Percentiles rank a stretch among this genome's conserved stretches.
Conservation (phyloP, 2,113 vertebrate genomes). For the Circaetus gallicus region DNA sequence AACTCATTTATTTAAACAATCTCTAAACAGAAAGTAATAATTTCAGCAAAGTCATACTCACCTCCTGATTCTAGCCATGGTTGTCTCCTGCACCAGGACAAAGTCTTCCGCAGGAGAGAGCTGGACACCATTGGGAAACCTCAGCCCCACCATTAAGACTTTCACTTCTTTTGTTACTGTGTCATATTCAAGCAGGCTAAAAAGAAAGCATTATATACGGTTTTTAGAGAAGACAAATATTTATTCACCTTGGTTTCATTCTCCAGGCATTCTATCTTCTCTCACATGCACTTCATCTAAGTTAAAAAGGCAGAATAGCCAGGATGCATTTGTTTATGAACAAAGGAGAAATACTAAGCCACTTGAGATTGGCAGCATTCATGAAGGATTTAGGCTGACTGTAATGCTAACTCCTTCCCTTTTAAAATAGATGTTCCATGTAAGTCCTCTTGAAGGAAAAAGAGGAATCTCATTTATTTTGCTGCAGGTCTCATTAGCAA, state of each 20-base stretch:
- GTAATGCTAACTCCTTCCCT: background rate
- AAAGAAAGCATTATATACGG: background rate
- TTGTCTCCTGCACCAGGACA: slow-evolving; percentile 91
- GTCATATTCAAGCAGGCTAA: slow-evolving; percentile 90
- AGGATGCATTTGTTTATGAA: background rate
- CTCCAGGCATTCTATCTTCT: background rate
- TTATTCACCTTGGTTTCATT: background rate
- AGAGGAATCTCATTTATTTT: background rate
- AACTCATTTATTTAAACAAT: background rate
- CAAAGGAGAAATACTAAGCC: background rate
- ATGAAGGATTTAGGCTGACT: background rate
- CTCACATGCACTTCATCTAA: background rate
- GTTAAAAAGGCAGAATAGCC: background rate
- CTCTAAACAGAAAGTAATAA: background rate
- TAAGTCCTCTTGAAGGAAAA: background rate
- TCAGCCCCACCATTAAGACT: slow-evolving; percentile 89
- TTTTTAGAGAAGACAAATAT: background rate
- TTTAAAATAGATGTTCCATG: background rate
- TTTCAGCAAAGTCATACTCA: background rate
- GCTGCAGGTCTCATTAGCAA: background rate
- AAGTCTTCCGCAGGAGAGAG: slow-evolving; percentile 92
- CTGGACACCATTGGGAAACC: slow-evolving; percentile 94
- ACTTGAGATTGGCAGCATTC: background rate
- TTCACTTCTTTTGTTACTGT: slow-evolving; percentile 82
- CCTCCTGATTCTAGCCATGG: slow-evolving; percentile 95